Evolutionary conservation across 1,140 invertebrate species (phyloP).

Genomic region (Yoshiicerus persimilis): DNA sequence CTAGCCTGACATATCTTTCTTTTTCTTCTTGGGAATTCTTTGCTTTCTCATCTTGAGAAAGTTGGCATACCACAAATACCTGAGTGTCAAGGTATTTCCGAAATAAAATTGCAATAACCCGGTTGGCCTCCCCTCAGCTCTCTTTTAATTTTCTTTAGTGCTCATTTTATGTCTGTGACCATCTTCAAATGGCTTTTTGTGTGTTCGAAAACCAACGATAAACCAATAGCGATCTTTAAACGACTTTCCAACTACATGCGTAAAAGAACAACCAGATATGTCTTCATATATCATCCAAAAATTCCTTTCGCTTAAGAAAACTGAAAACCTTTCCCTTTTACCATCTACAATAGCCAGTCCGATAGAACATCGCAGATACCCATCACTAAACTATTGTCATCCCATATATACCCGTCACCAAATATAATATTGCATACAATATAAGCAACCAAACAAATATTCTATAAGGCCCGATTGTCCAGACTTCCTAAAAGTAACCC

Average conservation of each 20-base stretch:
- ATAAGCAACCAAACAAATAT: too few relatives aligned
- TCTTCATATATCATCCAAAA: background rate
- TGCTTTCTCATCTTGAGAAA: background rate
- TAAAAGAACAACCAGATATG: background rate
- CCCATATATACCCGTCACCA: too few relatives aligned
- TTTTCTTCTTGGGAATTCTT: background rate
- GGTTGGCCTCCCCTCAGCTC: background rate
- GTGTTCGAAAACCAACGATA: background rate
- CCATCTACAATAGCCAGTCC: background rate
- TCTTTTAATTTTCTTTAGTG: slow-evolving; percentile 12
- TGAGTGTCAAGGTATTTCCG: slow-evolving; percentile 5
- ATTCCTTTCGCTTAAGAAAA: background rate
- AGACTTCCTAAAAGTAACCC: too few relatives aligned
- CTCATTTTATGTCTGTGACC: background rate
- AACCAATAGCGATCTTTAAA: background rate
- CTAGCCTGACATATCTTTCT: background rate
- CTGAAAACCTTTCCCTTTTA: background rate
- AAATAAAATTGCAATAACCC: slow-evolving; percentile 15
- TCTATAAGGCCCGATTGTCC: too few relatives aligned
- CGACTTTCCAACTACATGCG: background rate
- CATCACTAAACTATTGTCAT: background rate
- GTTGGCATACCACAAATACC: slow-evolving; percentile 7
- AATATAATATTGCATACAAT: too few relatives aligned
- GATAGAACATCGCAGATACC: background rate
- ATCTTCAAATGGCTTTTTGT: background rate